These are phyloP conservation scores for Tympanoctomys barrerae DNA, from an alignment of 2,797 vertebrate species.

Conservation along the genomic window DNA sequence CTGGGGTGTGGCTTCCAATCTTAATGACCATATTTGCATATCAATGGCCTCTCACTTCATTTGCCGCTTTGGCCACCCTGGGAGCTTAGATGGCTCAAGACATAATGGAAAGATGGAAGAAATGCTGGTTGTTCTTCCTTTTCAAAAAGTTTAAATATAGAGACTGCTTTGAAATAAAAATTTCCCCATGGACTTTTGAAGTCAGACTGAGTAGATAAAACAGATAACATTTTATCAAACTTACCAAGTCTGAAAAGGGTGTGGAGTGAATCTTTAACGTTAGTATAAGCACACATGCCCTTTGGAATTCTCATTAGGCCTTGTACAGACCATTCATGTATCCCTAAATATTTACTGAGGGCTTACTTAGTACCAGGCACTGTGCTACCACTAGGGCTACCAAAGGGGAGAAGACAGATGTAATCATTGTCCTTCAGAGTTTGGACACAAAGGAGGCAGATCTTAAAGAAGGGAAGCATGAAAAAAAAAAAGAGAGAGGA, in stretches of 20 bases:
- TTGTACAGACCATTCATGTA: neutral
- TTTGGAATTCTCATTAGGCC: constrained; percentile 56
- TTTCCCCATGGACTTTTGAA: constrained; percentile 71
- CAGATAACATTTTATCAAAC: constrained; percentile 70
- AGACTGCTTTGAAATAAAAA: constrained; percentile 81
- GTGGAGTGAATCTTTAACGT: constrained; percentile 52
- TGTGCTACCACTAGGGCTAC: neutral
- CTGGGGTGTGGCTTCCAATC: constrained; percentile 74
- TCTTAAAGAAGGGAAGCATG: neutral
- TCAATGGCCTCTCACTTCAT: constrained; percentile 74
- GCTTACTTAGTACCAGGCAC: neutral
- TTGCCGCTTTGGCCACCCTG: constrained; percentile 64
- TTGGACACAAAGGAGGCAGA: neutral
- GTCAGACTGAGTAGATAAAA: constrained; percentile 75
- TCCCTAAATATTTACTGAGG: constrained; percentile 36
- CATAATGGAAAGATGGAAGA: constrained; percentile 68
- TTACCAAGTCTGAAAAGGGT: constrained; percentile 60
- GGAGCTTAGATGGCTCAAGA: constrained; percentile 65
- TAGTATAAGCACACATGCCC: neutral
- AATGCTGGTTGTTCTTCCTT: constrained; percentile 63
- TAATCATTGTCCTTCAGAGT: neutral
- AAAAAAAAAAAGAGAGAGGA: neutral
- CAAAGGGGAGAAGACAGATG: neutral
- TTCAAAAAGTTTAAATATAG: constrained; percentile 77
- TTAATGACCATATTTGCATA: constrained; percentile 78